Conservation (phyloP, 2,797 vertebrate species). For the Premnoplex brunnescens region DNA sequence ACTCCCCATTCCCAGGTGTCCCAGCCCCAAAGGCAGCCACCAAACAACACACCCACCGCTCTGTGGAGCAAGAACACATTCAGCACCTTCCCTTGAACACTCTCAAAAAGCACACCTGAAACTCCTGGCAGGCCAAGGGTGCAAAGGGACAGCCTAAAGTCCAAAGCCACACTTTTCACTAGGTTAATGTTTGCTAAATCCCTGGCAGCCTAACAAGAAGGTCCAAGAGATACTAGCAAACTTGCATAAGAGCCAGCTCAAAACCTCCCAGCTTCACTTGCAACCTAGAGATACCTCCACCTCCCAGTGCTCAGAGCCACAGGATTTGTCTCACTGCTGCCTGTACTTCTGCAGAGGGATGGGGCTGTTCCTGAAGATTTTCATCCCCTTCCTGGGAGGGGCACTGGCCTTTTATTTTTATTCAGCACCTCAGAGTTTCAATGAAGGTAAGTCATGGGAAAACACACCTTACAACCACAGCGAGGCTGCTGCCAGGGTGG, state of each 20-base stretch:
- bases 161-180: not conserved
- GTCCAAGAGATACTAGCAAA: not conserved
- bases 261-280: not conserved
- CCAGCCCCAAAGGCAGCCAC: not conserved
- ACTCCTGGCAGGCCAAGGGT: not conserved
- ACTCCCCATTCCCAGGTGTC: not conserved
- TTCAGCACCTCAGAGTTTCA: slow-evolving; percentile 48
- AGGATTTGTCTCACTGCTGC: not conserved
- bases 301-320: accelerated
- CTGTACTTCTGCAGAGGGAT: not conserved
- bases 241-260: not conserved
- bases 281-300: not conserved
- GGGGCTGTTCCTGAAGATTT: slow-evolving; percentile 62
- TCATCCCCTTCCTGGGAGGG: slow-evolving; percentile 61
- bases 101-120: not conserved
- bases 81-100: not conserved
- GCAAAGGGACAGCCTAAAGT: slow-evolving; percentile 23
- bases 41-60: accelerated
- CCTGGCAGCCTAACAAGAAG: not conserved
- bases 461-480: accelerated
- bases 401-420: slow-evolving; percentile 67
- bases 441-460: slow-evolving; percentile 57
- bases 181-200: slow-evolving; percentile 44
- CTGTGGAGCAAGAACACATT: accelerated
- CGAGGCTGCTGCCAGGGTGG: not conserved